These are phyloP conservation scores for Mugil cephalus DNA, from an alignment of 2,113 vertebrate genomes.

Conservation along the genomic window DNA sequence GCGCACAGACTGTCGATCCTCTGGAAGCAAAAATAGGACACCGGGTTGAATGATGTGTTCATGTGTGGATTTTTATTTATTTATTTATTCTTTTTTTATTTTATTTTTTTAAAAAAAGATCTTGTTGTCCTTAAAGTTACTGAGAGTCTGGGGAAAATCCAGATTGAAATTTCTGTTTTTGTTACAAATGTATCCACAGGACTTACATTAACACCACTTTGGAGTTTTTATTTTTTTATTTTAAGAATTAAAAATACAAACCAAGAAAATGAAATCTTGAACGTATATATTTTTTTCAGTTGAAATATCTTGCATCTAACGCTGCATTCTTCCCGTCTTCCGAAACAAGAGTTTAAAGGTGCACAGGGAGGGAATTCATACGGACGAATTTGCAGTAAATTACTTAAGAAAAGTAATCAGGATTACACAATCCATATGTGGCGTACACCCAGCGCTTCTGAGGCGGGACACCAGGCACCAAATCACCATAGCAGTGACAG, in stretches of 20 bases:
- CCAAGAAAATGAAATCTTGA: background rate
- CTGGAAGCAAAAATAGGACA: constrained; percentile 58
- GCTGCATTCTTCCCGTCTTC: background rate
- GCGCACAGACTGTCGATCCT: constrained; percentile 58
- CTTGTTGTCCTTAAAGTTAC: constrained; percentile 35
- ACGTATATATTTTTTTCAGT: background rate
- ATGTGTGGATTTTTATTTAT: background rate
- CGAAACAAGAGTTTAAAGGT: background rate
- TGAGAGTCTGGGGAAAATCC: constrained; percentile 24
- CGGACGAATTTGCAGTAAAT: too few relatives aligned
- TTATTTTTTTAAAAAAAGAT: background rate
- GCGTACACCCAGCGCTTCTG: background rate
- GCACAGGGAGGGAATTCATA: too few relatives aligned
- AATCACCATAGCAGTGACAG: background rate
- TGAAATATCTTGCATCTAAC: background rate
- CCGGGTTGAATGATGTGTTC: constrained; percentile 53
- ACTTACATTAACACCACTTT: background rate
- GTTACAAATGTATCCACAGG: background rate
- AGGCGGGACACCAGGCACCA: background rate
- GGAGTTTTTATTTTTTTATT: too few relatives aligned
- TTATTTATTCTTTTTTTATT: background rate
- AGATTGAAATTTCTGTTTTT: constrained; percentile 1
- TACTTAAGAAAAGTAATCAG: too few relatives aligned
- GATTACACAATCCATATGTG: too few relatives aligned
- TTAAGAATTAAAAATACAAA: too few relatives aligned